Evolutionary conservation across 2,888 invertebrate genomes (phyloP).

Genomic region (Eudiplozoon nipponicum): DNA sequence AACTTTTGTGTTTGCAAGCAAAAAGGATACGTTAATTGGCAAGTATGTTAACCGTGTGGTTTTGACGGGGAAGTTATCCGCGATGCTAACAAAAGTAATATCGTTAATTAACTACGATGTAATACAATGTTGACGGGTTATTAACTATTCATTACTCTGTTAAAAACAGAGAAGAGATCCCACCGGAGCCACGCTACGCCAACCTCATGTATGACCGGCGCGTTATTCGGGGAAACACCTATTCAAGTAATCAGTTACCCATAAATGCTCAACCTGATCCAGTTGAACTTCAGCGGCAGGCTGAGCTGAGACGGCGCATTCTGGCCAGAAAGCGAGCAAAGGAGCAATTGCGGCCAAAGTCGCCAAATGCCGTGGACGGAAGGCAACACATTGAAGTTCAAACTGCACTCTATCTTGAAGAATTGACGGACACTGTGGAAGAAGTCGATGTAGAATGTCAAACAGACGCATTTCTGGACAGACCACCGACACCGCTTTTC

Average conservation of each 20-base stretch:
- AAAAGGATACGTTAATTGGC: no score
- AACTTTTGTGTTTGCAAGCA: no score
- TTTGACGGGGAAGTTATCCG: no score
- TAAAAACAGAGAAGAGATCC: constrained; percentile 4
- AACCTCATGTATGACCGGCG: constrained; percentile 65
- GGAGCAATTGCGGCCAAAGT: constrained; percentile 34
- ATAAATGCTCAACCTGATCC: constrained; percentile 27
- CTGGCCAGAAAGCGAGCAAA: constrained; percentile 40
- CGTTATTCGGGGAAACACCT: constrained; percentile 50
- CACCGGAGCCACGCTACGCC: constrained; percentile 33
- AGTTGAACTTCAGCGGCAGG: constrained; percentile 29
- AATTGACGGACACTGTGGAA: constrained; percentile 33
- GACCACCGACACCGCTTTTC: constrained; percentile 45
- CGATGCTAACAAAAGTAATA: no score
- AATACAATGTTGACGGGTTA: no score
- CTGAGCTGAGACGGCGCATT: constrained; percentile 40
- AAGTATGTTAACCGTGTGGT: no score
- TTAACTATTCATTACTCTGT: no score
- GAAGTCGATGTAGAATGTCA: constrained; percentile 48
- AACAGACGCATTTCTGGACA: constrained; percentile 52
- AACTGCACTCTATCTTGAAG: constrained; percentile 57
- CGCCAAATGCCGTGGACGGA: constrained; percentile 48
- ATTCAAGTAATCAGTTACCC: constrained; percentile 30
- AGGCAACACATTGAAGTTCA: constrained; percentile 54
- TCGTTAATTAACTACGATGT: no score